These are phyloP conservation scores for Tangara arthus DNA, from an alignment of 2,797 vertebrate genomes.

Conservation along the genomic window DNA sequence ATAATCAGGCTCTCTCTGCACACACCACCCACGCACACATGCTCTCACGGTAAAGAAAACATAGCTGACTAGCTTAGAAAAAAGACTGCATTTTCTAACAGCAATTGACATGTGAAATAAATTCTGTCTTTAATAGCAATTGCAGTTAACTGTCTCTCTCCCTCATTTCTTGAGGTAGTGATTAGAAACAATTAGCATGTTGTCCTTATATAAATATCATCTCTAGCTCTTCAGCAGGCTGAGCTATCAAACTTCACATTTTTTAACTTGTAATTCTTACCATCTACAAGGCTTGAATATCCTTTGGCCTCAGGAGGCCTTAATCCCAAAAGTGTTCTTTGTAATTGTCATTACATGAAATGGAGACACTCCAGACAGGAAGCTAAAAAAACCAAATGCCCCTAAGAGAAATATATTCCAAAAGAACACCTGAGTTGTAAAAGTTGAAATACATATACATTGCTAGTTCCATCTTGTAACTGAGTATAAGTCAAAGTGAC, in stretches of 20 bases:
- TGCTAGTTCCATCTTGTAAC: background rate
- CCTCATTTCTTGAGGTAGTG: background rate
- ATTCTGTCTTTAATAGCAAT: background rate
- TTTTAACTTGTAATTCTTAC: background rate
- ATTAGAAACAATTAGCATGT: background rate
- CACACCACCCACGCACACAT: too few species aligned
- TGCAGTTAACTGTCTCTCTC: background rate
- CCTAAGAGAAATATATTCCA: background rate
- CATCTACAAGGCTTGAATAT: background rate
- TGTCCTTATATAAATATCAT: background rate
- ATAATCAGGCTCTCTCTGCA: background rate
- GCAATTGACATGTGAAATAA: background rate
- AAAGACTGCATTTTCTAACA: background rate
- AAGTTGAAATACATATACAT: background rate
- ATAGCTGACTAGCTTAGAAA: background rate
- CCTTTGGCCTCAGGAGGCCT: background rate
- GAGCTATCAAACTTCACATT: background rate
- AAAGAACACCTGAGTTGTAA: background rate
- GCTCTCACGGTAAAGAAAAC: background rate
- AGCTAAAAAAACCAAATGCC: fast-evolving
- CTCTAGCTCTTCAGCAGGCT: background rate
- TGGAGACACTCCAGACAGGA: background rate
- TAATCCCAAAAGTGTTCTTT: background rate
- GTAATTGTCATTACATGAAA: background rate
- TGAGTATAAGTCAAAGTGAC: background rate